Evolutionary conservation across 2,797 vertebrate species (phyloP), one percentile per base, ranked within the genome.

Genomic region (Eulemur rubriventer): DNA sequence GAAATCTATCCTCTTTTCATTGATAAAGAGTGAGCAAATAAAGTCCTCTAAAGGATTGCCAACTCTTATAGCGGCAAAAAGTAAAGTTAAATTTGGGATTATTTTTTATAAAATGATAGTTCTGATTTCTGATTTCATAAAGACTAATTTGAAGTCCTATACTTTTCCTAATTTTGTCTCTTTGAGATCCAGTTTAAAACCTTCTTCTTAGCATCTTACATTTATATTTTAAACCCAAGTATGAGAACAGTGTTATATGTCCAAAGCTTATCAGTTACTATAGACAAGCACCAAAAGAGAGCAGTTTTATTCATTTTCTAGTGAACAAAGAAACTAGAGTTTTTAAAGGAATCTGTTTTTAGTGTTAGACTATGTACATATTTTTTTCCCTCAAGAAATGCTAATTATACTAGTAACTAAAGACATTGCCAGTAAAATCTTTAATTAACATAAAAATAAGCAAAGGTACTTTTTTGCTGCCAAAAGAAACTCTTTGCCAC

Each of bases 81-180:
- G 10, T 72, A 61, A 67, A 94, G 43, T 50, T 90, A 95, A 67
- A 76, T 9, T 16, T 70, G 22, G 17, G 35, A 75, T 73, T 86
- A 69, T 81, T 88, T 80, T 89, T 88, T 59, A 41, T 93, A 30
- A 92, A 88, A 93, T 67, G 35, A 33, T 38, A 69, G 59, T 63
- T 43, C 12, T 81, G 63, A 72, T 86, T 96, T 50, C 61, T 69
- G 38, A 28, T 89, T 93, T 88, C 46, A 65, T 91, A 48, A 94
- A 83, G 43, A 69, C 50, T 80, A 1, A 52, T 38, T 75, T 82
- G n/a, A 96, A 87, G 26, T 79, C 52, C 46, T 87, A 0, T 33
- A 1, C 2, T 96, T 43, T 89, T 84, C 73, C 59, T 73, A 3
- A 33, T 80, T 91, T 95, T 43, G 3, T 79, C 72, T 95, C 41